Evolutionary conservation across 2,888 invertebrate species (phyloP).

Genomic region (Acrobasis repandana): DNA sequence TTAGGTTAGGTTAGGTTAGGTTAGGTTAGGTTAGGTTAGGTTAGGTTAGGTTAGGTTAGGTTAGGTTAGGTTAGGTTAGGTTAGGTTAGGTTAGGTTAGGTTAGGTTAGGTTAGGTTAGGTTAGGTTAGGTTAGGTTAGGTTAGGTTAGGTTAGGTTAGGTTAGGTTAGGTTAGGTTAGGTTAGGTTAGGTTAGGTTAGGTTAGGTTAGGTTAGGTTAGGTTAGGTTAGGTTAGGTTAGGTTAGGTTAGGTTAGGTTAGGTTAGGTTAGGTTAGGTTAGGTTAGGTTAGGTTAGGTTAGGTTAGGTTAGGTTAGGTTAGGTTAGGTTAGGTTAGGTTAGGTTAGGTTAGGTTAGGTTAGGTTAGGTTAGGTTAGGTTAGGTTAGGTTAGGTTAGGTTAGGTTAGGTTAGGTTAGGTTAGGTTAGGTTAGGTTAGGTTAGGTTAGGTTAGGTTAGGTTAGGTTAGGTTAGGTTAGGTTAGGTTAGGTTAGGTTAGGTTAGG

Average conservation of each 20-base stretch:
- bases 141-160: constrained; percentile 21
- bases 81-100: constrained; percentile 31
- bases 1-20: constrained; percentile 30
- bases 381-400: constrained; percentile 32
- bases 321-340: constrained; percentile 31
- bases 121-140: constrained; percentile 23
- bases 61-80: constrained; percentile 33
- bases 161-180: constrained; percentile 23
- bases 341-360: constrained; percentile 32
- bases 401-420: constrained; percentile 32
- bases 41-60: constrained; percentile 35
- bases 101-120: constrained; percentile 28
- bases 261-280: constrained; percentile 23
- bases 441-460: constrained; percentile 32
- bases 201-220: constrained; percentile 23
- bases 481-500: constrained; percentile 34
- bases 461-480: constrained; percentile 31
- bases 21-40: constrained; percentile 32
- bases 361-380: constrained; percentile 33
- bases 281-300: constrained; percentile 28
- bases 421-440: constrained; percentile 31
- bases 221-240: constrained; percentile 22
- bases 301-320: constrained; percentile 30
- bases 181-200: constrained; percentile 22
- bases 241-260: constrained; percentile 23